phyloP scores from a whole-genome alignment of 2,888 invertebrate species.

The Hedya salicella region DNA sequence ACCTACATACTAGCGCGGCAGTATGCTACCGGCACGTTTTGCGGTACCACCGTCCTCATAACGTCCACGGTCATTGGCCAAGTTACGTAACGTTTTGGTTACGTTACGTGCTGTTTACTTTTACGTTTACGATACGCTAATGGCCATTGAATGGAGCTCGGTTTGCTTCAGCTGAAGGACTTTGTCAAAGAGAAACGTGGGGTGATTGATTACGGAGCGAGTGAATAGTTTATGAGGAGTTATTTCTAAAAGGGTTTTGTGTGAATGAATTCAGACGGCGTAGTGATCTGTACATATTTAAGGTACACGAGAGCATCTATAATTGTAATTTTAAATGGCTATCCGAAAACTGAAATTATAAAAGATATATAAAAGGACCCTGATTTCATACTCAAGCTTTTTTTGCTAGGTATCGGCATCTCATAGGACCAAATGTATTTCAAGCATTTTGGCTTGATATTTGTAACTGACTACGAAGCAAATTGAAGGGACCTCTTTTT shows the following conservation, averaged over 20 bases:
- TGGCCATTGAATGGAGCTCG: slow-evolving; percentile 31
- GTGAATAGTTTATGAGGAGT: neutral
- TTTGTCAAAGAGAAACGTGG: slow-evolving; percentile 23
- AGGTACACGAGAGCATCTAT: no score
- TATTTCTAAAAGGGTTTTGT: neutral
- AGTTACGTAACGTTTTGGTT: slow-evolving; percentile 32
- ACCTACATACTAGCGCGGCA: neutral
- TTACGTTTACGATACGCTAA: slow-evolving; percentile 37
- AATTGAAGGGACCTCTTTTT: no score
- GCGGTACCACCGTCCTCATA: slow-evolving; percentile 10
- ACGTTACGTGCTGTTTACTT: slow-evolving; percentile 41
- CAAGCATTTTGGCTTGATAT: no score
- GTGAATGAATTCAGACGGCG: no score
- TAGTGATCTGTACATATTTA: no score
- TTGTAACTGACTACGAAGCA: no score
- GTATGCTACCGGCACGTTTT: slow-evolving; percentile 7
- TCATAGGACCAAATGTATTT: no score
- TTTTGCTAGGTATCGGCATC: no score
- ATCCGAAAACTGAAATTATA: no score
- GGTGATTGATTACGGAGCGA: neutral
- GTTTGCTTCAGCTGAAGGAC: neutral
- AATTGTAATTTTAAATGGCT: no score
- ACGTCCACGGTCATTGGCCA: slow-evolving; percentile 41
- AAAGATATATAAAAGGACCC: no score
- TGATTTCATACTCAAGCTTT: no score